Conservation (phyloP, 2,888 invertebrate species). For the Endomychus coccineus region DNA sequence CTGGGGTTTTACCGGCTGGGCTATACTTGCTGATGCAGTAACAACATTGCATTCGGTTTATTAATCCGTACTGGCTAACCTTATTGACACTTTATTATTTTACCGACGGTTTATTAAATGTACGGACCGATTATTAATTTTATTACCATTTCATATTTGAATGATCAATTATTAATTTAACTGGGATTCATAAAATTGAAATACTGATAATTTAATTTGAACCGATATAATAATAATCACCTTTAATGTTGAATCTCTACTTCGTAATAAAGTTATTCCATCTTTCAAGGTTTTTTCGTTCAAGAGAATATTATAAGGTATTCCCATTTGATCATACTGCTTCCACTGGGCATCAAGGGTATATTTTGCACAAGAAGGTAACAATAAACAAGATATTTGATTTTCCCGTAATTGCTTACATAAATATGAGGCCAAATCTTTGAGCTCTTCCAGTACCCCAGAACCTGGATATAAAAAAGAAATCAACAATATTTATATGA, state of each 20-base stretch:
- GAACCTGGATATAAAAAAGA: too few relatives aligned
- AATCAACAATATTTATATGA: too few relatives aligned
- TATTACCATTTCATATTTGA: too few relatives aligned
- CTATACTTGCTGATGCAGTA: too few relatives aligned
- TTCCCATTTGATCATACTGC: slow-evolving; percentile 55
- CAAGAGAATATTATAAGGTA: slow-evolving; percentile 67
- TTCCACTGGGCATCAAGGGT: slow-evolving; percentile 42
- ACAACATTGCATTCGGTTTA: too few relatives aligned
- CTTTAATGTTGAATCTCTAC: slow-evolving; percentile 59
- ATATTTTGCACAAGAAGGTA: slow-evolving; percentile 36
- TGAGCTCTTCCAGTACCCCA: slow-evolving; percentile 47
- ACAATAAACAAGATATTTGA: slow-evolving; percentile 40
- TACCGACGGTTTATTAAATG: too few relatives aligned
- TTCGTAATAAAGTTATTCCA: slow-evolving; percentile 61
- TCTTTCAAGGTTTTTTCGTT: slow-evolving; percentile 58
- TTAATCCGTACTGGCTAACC: too few relatives aligned
- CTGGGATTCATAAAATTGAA: neutral
- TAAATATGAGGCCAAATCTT: slow-evolving; percentile 50
- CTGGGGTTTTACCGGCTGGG: too few relatives aligned
- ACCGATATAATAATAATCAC: slow-evolving; percentile 44
- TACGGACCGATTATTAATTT: too few relatives aligned
- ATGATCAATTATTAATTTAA: too few relatives aligned
- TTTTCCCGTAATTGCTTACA: slow-evolving; percentile 47
- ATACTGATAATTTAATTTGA: too few relatives aligned
- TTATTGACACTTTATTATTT: too few relatives aligned